Evolutionary conservation across 2,797 vertebrate species (phyloP).

Genomic region (Dromococcyx pavoninus): DNA sequence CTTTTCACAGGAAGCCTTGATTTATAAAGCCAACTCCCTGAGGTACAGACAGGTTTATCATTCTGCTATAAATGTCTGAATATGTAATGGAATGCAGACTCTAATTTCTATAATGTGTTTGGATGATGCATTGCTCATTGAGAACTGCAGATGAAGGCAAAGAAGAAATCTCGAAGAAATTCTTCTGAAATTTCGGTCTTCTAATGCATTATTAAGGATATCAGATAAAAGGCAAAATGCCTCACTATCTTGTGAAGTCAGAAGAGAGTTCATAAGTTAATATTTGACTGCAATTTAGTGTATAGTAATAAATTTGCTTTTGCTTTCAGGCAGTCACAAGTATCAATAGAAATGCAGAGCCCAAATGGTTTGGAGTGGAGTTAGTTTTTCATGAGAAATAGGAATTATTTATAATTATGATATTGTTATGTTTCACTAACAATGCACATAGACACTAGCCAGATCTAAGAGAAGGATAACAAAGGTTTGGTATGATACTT

Average conservation of each 20-base stretch:
- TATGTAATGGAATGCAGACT: slow-evolving; percentile 71
- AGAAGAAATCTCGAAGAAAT: slow-evolving; percentile 57
- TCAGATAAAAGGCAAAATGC: slow-evolving; percentile 51
- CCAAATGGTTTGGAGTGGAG: not conserved
- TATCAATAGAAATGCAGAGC: not conserved
- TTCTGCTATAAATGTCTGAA: slow-evolving; percentile 74
- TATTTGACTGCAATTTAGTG: slow-evolving; percentile 38
- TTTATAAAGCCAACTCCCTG: slow-evolving; percentile 71
- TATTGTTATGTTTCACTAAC: slow-evolving; percentile 36
- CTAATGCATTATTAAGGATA: slow-evolving; percentile 67
- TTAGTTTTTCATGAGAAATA: slow-evolving; percentile 51
- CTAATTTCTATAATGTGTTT: slow-evolving; percentile 76
- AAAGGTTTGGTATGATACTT: slow-evolving; percentile 17
- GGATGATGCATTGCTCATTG: slow-evolving; percentile 71
- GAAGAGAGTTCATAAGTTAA: slow-evolving; percentile 6
- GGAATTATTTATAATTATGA: slow-evolving; percentile 14
- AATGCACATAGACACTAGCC: slow-evolving; percentile 13
- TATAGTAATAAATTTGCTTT: slow-evolving; percentile 23
- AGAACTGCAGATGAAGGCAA: slow-evolving; percentile 57
- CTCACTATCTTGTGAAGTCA: not conserved
- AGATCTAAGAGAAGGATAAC: slow-evolving; percentile 46
- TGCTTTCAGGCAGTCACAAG: slow-evolving; percentile 9
- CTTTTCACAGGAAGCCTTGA: slow-evolving; percentile 66
- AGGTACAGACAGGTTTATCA: slow-evolving; percentile 74
- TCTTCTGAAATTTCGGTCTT: slow-evolving; percentile 53